Conservation (phyloP, 2,797 vertebrate species). For the Lagodon rhomboides region DNA sequence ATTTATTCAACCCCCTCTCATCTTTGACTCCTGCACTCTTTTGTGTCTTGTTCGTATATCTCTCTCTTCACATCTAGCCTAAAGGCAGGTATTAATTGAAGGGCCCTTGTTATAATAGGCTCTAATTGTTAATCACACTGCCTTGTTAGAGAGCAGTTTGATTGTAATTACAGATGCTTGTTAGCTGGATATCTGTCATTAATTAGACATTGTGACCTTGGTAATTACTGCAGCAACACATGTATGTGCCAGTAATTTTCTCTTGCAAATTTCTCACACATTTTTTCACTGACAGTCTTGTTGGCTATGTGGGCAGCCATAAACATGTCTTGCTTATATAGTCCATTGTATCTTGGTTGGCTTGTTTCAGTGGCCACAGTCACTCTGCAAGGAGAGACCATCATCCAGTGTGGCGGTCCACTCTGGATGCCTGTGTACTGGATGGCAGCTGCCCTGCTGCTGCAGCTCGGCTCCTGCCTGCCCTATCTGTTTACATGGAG, state of each 20-base stretch:
- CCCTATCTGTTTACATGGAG: no score
- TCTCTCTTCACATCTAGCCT: constrained; percentile 53
- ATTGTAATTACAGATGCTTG: constrained; percentile 79
- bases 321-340: constrained; percentile 8
- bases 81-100: constrained; percentile 79
- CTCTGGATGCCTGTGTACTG: no score
- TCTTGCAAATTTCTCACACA: neutral
- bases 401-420: no score
- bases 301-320: neutral
- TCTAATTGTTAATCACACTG: constrained; percentile 82
- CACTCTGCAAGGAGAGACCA: no score
- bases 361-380: neutral
- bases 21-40: constrained; percentile 1
- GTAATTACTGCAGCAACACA: constrained; percentile 78
- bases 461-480: no score
- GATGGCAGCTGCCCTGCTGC: no score
- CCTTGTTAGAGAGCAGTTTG: constrained; percentile 76
- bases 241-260: constrained; percentile 63
- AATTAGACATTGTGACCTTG: constrained; percentile 82
- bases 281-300: constrained; percentile 2
- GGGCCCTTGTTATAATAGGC: constrained; percentile 72
- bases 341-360: neutral
- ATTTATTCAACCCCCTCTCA: neutral
- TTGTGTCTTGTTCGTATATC: constrained; percentile 4
- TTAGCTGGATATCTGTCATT: constrained; percentile 70